Evolutionary conservation across 2,797 vertebrate genomes (phyloP).

Genomic region (Peromyscus aztecus): DNA sequence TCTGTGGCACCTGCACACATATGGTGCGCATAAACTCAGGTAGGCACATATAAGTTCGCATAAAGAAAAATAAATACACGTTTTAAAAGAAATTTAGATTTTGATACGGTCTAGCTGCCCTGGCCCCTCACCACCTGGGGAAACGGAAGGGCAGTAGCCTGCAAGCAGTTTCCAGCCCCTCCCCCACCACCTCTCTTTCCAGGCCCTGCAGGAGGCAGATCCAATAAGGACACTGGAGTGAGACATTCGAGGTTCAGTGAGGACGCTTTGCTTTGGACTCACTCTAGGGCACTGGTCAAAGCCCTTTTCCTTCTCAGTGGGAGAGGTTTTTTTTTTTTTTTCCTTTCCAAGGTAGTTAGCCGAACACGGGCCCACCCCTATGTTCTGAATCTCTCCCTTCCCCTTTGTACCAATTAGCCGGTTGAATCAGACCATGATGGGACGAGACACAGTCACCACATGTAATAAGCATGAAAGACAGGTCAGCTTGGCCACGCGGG

Average conservation of each 20-base stretch:
- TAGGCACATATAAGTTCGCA: neutral
- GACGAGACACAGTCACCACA: neutral
- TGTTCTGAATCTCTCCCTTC: neutral
- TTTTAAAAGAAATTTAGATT: neutral
- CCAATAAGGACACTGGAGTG: neutral
- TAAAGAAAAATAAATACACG: neutral
- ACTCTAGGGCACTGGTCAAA: neutral
- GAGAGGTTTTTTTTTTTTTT: neutral
- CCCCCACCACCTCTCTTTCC: neutral
- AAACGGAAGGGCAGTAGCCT: neutral
- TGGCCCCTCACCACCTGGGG: neutral
- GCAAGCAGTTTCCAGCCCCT: neutral
- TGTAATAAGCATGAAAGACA: neutral
- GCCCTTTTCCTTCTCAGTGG: neutral
- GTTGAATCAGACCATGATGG: too few species aligned
- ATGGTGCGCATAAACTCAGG: neutral
- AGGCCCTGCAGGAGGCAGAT: fast-evolving
- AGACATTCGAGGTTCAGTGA: neutral
- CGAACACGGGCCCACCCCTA: fast-evolving
- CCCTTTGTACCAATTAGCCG: neutral
- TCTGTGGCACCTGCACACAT: neutral
- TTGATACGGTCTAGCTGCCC: neutral
- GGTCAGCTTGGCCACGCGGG: too few species aligned
- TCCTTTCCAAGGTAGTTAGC: neutral
- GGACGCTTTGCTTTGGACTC: neutral